Conservation (phyloP, 2,113 vertebrate species). For the Sardina pilchardus region DNA sequence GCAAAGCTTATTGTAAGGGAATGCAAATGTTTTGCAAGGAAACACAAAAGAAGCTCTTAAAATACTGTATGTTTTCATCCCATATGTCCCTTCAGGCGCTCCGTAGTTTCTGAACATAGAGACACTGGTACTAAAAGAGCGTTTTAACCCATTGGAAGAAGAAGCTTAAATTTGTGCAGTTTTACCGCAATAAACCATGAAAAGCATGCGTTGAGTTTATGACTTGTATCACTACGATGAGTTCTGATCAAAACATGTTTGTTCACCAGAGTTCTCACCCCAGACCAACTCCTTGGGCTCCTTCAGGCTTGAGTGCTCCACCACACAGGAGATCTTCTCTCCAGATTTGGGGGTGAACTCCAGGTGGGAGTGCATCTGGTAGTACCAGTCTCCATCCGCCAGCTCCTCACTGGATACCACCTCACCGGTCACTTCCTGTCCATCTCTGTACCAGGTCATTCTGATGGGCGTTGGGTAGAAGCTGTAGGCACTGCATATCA, state of each 20-base stretch:
- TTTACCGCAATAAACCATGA: too few species aligned
- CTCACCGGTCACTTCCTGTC: neutral
- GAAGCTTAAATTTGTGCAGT: neutral
- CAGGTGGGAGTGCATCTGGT: conserved; percentile 50
- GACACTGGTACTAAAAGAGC: too few species aligned
- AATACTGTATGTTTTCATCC: too few species aligned
- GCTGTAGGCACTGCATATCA: conserved; percentile 48
- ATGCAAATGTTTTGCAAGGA: too few species aligned
- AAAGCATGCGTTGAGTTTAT: too few species aligned
- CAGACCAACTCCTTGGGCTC: conserved; percentile 30
- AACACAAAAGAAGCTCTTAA: too few species aligned
- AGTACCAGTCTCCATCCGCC: conserved; percentile 45
- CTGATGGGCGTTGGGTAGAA: conserved; percentile 47
- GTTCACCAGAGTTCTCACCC: conserved; percentile 21
- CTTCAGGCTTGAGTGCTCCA: conserved; percentile 39
- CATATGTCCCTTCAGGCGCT: too few species aligned
- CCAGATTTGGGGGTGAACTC: conserved; percentile 47
- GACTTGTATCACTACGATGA: too few species aligned
- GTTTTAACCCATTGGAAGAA: too few species aligned
- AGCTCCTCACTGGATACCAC: conserved; percentile 47
- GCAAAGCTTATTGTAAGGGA: too few species aligned
- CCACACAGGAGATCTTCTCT: conserved; percentile 49
- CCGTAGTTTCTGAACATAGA: too few species aligned
- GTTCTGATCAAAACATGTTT: neutral
- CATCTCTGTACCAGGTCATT: conserved; percentile 46